Evolutionary conservation across 2,113 vertebrate genomes (phyloP).

Genomic region (Mastomys natalensis): DNA sequence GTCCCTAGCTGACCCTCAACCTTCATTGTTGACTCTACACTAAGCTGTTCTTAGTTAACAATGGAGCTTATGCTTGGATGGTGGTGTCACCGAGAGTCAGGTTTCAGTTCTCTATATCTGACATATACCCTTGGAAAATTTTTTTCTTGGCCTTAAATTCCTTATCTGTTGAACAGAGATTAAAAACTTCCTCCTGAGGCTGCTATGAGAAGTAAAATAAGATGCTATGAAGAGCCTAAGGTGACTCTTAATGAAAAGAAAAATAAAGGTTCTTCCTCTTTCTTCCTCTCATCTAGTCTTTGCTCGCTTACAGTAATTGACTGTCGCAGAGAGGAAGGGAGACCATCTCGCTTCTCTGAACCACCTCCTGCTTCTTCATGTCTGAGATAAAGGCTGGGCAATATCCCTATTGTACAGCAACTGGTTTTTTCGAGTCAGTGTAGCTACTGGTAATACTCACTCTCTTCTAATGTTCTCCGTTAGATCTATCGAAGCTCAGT

Average conservation of each 20-base stretch:
- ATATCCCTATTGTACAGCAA: neutral
- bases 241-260: neutral
- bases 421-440: neutral
- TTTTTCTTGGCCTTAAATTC: constrained; percentile 52
- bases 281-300: constrained; percentile 11
- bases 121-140: neutral
- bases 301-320: neutral
- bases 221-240: neutral
- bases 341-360: neutral
- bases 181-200: neutral
- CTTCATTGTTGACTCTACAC: neutral
- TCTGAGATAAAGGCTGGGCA: neutral
- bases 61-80: neutral
- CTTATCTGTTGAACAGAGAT: constrained; percentile 18
- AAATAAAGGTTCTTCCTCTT: neutral
- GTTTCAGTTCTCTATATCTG: neutral
- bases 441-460: neutral
- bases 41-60: neutral
- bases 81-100: neutral
- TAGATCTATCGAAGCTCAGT: neutral
- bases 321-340: neutral
- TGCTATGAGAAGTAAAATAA: neutral
- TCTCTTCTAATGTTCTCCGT: constrained; percentile 1
- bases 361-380: neutral
- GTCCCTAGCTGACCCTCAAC: neutral